Conservation (phyloP, 2,797 vertebrate species). For the Propithecus deckenii region DNA sequence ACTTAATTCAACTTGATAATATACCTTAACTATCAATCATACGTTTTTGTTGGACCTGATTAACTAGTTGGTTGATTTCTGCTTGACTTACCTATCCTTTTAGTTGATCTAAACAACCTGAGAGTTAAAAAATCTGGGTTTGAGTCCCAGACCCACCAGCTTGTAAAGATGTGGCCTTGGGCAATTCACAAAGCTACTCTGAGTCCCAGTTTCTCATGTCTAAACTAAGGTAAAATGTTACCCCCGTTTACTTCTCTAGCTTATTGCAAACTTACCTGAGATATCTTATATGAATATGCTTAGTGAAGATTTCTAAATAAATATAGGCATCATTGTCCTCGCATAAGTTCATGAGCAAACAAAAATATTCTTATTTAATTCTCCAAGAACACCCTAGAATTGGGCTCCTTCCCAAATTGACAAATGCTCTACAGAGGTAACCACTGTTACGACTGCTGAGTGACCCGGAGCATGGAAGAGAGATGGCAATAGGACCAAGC, state of each 20-base stretch:
- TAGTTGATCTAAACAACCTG: background rate
- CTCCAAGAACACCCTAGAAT: background rate
- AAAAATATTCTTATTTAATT: background rate
- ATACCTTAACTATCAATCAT: background rate
- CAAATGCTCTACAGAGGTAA: background rate
- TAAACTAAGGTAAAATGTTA: background rate
- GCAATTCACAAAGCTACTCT: background rate
- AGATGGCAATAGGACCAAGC: background rate
- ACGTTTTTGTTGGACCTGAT: background rate
- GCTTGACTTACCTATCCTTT: background rate
- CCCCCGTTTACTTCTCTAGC: background rate
- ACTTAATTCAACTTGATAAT: background rate
- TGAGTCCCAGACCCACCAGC: background rate
- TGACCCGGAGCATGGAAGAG: background rate
- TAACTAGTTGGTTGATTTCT: background rate
- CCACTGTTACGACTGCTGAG: background rate
- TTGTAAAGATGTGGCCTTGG: background rate
- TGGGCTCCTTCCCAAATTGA: background rate
- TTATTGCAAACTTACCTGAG: background rate
- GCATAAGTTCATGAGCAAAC: background rate
- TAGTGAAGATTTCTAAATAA: background rate
- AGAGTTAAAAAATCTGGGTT: background rate
- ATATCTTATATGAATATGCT: background rate
- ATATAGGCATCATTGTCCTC: background rate
- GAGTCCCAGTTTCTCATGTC: background rate